These are phyloP conservation scores for Metellina segmentata DNA, from an alignment of 2,888 invertebrate genomes.

Conservation along the genomic window DNA sequence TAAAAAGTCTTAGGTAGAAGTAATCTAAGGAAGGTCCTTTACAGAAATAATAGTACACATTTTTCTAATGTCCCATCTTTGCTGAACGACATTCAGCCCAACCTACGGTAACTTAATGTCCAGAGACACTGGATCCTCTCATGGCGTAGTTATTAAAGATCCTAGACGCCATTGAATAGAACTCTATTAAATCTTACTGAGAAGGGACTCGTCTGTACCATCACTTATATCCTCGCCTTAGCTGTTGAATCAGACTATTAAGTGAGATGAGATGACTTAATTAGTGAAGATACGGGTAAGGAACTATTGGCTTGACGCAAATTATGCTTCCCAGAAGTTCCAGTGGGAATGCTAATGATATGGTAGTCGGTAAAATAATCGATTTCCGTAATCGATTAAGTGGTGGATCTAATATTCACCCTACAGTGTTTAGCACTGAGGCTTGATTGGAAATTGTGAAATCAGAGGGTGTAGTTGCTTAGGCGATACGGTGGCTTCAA, in stretches of 20 bases:
- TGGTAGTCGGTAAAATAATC: conserved; percentile 32
- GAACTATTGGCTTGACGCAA: conserved; percentile 24
- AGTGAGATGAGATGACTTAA: conserved; percentile 42
- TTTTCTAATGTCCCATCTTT: no score
- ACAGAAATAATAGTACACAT: no score
- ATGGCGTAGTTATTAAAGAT: neutral
- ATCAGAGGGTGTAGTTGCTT: no score
- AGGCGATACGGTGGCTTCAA: neutral
- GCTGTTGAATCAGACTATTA: conserved; percentile 44
- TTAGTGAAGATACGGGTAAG: conserved; percentile 11
- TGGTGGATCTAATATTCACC: conserved; percentile 10
- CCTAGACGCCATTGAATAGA: neutral
- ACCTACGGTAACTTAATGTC: no score
- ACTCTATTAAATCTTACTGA: neutral
- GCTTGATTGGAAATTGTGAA: neutral
- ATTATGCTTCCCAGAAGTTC: conserved; percentile 10
- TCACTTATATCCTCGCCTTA: neutral
- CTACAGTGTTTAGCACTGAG: neutral
- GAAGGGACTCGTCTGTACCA: neutral
- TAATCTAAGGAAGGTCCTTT: no score
- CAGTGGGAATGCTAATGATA: conserved; percentile 1
- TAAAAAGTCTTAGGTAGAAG: no score
- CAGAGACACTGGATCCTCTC: neutral
- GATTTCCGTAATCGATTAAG: conserved; percentile 7
- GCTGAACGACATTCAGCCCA: no score